phyloP scores from a whole-genome alignment of 2,113 vertebrate species.

The Stigmatopora argus region DNA sequence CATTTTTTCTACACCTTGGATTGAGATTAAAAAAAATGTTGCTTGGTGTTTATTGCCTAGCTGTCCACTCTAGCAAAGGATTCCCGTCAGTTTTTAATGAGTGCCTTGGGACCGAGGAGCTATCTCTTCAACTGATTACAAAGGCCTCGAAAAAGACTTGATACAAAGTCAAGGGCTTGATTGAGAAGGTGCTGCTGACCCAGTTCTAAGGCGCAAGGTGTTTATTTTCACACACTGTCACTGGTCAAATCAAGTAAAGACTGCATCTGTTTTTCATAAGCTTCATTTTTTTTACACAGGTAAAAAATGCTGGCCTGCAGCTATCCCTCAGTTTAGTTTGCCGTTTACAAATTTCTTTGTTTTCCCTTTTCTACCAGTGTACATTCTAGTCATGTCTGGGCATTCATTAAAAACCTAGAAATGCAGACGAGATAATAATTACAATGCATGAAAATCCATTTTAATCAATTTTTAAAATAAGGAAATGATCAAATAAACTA shows the following conservation, averaged over 20 bases:
- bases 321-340: neutral
- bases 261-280: neutral
- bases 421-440: neutral
- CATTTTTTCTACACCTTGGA: neutral
- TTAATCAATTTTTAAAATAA: neutral
- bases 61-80: neutral
- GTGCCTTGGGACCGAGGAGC: slow-evolving; percentile 8
- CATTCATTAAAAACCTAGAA: neutral
- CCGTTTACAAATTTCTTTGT: neutral
- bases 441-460: neutral
- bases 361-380: neutral
- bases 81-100: slow-evolving; percentile 8
- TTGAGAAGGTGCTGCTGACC: neutral
- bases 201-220: neutral
- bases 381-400: neutral
- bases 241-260: neutral
- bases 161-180: slow-evolving; percentile 2
- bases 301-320: neutral
- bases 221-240: neutral
- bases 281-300: neutral
- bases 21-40: neutral
- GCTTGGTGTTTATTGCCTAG: neutral
- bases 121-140: slow-evolving; percentile 5
- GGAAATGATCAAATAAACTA: too few relatives aligned
- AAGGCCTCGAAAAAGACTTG: neutral